phyloP scores from a whole-genome alignment of 2,113 vertebrate species.

The Gorilla gorilla region DNA sequence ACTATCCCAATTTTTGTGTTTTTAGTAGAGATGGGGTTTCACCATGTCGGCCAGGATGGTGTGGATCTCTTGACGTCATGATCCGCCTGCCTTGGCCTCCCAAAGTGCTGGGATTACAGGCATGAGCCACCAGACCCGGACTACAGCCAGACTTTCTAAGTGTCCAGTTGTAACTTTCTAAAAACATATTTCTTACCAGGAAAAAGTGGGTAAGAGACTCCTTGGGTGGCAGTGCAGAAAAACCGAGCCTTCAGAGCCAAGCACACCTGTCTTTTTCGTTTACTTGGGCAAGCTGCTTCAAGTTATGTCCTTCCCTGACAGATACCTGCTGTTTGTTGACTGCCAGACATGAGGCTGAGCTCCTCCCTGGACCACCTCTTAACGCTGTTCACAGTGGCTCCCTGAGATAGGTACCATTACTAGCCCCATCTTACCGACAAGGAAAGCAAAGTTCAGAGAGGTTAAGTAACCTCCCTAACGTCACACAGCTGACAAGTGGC shows the following conservation, averaged over 20 bases:
- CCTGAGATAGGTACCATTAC: rapidly evolving
- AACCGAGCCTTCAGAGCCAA: neutral
- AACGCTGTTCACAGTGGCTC: neutral
- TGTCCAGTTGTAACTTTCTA: neutral
- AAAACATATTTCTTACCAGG: neutral
- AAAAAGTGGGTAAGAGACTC: neutral
- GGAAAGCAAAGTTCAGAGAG: conserved; percentile 7
- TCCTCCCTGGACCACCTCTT: neutral
- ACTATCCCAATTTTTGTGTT: no score
- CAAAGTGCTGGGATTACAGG: no score
- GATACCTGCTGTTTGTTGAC: rapidly evolving
- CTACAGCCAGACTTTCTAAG: neutral
- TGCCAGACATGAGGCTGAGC: neutral
- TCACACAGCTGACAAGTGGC: neutral
- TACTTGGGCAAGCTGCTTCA: neutral
- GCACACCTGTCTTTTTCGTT: neutral
- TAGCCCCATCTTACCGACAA: neutral
- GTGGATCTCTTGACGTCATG: no score
- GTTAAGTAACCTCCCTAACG: neutral
- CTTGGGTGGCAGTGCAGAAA: rapidly evolving
- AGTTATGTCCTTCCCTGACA: rapidly evolving
- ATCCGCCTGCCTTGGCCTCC: no score
- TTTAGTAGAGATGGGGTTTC: no score
- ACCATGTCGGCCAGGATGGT: no score
- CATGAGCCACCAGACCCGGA: no score